Evolutionary conservation across 2,888 invertebrate species (phyloP), one percentile per base, ranked within the genome.

Genomic region (Lottia scabra): DNA sequence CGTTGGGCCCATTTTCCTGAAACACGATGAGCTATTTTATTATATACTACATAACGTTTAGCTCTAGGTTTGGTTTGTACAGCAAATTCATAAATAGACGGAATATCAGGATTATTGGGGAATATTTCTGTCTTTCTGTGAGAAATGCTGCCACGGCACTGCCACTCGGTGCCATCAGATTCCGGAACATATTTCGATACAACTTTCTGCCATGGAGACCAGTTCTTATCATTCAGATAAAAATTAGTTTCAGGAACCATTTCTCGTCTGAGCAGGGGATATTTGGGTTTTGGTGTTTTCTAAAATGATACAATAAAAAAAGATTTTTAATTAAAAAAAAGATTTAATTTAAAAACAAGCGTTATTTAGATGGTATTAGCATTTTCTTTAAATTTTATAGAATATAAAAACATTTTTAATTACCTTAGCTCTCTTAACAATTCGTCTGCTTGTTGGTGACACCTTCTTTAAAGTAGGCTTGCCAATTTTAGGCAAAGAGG

Each of bases 41-140:
- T 74, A 69, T 74, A 80, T 0, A 80, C 75, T 16, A 82, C 80
- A 68, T 72, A 78, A 63, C 75, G 72, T 65, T 76, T 77, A n/a
- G 70, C 44, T 27, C 75, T 71, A 15, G 69, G 26, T 27, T 68
- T 63, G 23, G 72, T 75, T 46, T 80, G 79, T 2, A 81, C 79
- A 1, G 78, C 72, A 16, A 82, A 67, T 67, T 82, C 82, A 64
- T 82, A 82, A 16, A 82, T 62, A 43, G 82, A 79, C 5, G 81
- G 76, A 19, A 72, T 64, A 16, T 75, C 73, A 2, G 76, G 76
- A 65, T 75, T 73, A 23, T 78, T 78, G 62, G 68, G 71, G 66
- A 79, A 82, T 1, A 82, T 74, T 43, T n/a, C 13, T 5, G 19
- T 56, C 23, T 56, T 56, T 56, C 12, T 56, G 13, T 56, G 23